Evolutionary conservation across 2,888 invertebrate species (phyloP).

Genomic region (Hylaea fasciaria): DNA sequence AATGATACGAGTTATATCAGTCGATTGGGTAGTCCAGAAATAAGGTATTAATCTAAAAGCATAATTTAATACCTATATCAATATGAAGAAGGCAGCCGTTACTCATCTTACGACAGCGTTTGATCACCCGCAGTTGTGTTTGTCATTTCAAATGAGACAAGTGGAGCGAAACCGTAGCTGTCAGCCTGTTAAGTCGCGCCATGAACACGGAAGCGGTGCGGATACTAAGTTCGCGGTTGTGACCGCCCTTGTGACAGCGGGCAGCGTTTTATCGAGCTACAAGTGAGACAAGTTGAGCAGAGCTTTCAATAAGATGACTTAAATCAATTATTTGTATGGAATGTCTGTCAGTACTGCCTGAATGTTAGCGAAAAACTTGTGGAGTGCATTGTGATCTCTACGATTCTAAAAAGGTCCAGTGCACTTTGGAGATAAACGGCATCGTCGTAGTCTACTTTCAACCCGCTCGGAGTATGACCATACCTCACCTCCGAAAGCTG

Average conservation of each 20-base stretch:
- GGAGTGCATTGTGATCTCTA: too few species aligned
- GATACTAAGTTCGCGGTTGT: constrained; percentile 12
- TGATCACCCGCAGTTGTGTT: constrained; percentile 30
- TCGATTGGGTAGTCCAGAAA: too few species aligned
- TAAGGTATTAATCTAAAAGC: too few species aligned
- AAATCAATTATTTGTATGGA: too few species aligned
- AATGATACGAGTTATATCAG: too few species aligned
- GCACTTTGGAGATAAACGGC: too few species aligned
- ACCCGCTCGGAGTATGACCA: constrained; percentile 6
- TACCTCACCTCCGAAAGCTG: constrained; percentile 31
- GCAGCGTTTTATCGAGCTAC: not conserved
- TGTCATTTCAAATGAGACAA: constrained; percentile 48
- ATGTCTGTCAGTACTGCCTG: too few species aligned
- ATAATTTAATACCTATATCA: too few species aligned
- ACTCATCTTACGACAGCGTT: constrained; percentile 7
- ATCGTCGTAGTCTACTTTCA: not conserved
- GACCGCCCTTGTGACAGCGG: constrained; percentile 2
- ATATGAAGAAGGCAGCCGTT: not conserved
- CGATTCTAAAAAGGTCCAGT: too few species aligned
- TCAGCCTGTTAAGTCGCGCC: constrained; percentile 30
- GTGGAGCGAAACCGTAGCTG: constrained; percentile 36
- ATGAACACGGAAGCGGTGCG: constrained; percentile 51
- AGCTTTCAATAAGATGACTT: too few species aligned
- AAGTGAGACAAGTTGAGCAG: not conserved
- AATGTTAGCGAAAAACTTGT: too few species aligned